Evolutionary conservation across 2,797 vertebrate genomes (phyloP), one percentile per base, ranked within the genome.

Genomic region (Euphonia xanthogaster): DNA sequence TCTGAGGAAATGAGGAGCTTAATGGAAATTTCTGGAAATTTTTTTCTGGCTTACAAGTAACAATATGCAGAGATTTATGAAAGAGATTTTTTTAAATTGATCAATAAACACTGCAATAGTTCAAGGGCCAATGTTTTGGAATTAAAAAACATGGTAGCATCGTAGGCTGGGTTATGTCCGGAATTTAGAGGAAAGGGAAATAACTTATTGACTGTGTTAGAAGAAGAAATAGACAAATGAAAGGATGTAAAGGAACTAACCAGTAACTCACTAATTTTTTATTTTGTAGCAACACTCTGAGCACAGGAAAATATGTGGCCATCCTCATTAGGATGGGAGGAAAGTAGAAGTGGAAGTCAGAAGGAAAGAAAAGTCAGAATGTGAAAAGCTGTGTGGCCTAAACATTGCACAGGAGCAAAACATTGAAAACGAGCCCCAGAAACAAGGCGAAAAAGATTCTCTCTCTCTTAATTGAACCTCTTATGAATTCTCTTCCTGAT

Each of bases 151-250:
- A 11, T 60, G 30, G 10, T 51, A 44, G 19, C 22, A 19, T 57
- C 0, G 0, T 51, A 86, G 27, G 14, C 13, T 60, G 35, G 14
- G 3, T 54, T 90, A 33, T 71, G 13, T 7, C 19, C 82, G 9
- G 14, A 85, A 60, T 81, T 65, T 39, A 39, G 23, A 68, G 33
- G 35, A 60, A 77, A 75, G 16, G 10, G 28, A 65, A 80, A 23
- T 60, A 73, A 40, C 2, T 9, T 76, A 21, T 14, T 85, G 28
- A 68, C 58, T 72, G 17, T 10, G 14, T 20, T 67, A 37, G 24
- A 44, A 73, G 7, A 12, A 57, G 54, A 65, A 33, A 7, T 12
- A 86, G 30, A 12, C 51, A 70, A 65, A 25, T 44, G 22, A 44
- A 61, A 62, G n/a, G 5, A 66, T 71, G 8, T 24, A 53, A 47